These are phyloP conservation scores for Brachyptera putata DNA, from an alignment of 2,888 invertebrate genomes.

Conservation along the genomic window DNA sequence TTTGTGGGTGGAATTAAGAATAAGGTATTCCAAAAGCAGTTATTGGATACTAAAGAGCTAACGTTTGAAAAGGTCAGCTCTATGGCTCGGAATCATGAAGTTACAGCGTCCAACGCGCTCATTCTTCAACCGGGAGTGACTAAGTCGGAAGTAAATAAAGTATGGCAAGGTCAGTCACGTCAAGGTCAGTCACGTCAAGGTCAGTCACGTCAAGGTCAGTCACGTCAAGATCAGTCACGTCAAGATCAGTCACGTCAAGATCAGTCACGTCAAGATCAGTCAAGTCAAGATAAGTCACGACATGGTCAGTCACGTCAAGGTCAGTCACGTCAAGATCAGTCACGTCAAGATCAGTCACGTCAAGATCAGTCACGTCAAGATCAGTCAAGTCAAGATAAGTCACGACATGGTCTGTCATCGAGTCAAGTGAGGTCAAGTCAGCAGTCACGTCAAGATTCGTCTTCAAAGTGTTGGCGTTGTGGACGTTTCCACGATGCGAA, in stretches of 20 bases:
- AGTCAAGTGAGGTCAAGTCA: not conserved
- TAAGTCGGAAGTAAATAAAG: too few relatives aligned
- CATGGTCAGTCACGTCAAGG: too few relatives aligned
- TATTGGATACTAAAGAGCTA: conserved; percentile 34
- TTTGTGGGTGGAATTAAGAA: conserved; percentile 35
- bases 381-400: not conserved
- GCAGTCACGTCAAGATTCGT: not conserved
- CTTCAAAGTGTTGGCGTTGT: not conserved
- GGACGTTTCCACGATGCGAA: not conserved
- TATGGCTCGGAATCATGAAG: conserved; percentile 28
- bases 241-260: too few relatives aligned
- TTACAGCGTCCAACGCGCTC: conserved; percentile 24
- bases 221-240: too few relatives aligned
- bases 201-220: too few relatives aligned
- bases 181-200: too few relatives aligned
- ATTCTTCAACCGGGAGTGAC: too few relatives aligned
- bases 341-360: too few relatives aligned
- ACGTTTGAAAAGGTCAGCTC: conserved; percentile 31
- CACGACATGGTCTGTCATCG: not conserved
- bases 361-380: too few relatives aligned
- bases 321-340: too few relatives aligned
- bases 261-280: too few relatives aligned
- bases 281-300: too few relatives aligned
- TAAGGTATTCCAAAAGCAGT: conserved; percentile 31
- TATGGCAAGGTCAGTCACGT: not conserved